These are phyloP conservation scores for Diabrotica undecimpunctata DNA, from an alignment of 1,140 invertebrate species.

Conservation along the genomic window DNA sequence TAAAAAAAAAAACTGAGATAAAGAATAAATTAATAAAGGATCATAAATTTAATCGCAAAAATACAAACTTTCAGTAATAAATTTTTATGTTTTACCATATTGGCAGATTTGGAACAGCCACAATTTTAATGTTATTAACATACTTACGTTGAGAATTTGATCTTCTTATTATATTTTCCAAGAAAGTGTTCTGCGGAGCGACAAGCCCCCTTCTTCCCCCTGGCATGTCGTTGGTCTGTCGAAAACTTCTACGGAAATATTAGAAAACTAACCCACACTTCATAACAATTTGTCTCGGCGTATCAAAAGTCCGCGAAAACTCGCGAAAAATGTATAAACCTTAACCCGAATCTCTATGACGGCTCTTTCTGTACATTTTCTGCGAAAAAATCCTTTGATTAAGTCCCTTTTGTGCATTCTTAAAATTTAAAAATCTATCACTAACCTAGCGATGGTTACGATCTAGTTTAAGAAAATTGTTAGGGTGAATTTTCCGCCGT, in stretches of 20 bases:
- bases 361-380: conserved; percentile 15
- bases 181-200: conserved; percentile 99
- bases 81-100: too few relatives aligned
- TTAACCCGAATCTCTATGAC: conserved; percentile 14
- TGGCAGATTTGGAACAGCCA: too few relatives aligned
- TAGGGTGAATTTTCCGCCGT: neutral
- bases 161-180: conserved; percentile 97
- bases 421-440: neutral
- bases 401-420: neutral
- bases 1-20: too few relatives aligned
- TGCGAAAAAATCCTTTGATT: conserved; percentile 4
- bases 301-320: conserved; percentile 10
- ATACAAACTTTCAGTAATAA: too few relatives aligned
- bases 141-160: conserved; percentile 96
- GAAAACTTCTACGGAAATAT: neutral
- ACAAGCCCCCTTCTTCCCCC: conserved; percentile 94
- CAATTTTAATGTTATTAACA: neutral
- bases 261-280: conserved; percentile 7
- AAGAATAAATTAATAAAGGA: too few relatives aligned
- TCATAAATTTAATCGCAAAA: too few relatives aligned
- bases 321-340: conserved; percentile 3
- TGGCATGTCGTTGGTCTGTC: conserved; percentile 62
- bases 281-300: neutral
- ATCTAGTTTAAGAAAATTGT: neutral
- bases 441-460: neutral